Evolutionary conservation across 2,888 invertebrate species (phyloP).

Genomic region (Drosophila demipolita): DNA sequence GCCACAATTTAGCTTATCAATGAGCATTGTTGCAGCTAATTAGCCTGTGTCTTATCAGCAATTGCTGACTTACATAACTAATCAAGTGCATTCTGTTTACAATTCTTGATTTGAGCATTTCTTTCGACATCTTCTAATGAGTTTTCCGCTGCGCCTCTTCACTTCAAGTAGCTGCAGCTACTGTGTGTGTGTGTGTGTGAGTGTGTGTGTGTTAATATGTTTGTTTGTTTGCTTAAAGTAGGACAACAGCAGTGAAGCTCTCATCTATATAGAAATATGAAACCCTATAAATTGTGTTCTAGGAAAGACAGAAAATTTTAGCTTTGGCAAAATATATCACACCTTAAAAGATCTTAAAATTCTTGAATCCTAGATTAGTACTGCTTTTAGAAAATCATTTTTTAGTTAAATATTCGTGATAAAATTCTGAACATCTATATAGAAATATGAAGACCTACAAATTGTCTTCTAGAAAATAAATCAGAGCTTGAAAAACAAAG

Average conservation of each 20-base stretch:
- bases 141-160: conserved; percentile 37
- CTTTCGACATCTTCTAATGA: conserved; percentile 70
- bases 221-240: background rate
- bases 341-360: too few species aligned
- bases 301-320: background rate
- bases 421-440: too few species aligned
- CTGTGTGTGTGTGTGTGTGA: conserved; percentile 5
- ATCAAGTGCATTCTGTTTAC: conserved; percentile 71
- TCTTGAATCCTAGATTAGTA: too few species aligned
- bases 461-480: too few species aligned
- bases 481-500: too few species aligned
- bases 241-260: conserved; percentile 1
- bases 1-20: conserved; percentile 53
- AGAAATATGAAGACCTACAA: too few species aligned
- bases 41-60: conserved; percentile 69
- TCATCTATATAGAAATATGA: background rate
- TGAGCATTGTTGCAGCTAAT: conserved; percentile 64
- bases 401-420: too few species aligned
- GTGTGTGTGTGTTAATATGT: background rate
- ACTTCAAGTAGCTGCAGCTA: conserved; percentile 35
- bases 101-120: conserved; percentile 51
- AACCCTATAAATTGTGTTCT: background rate
- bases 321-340: too few species aligned
- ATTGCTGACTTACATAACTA: conserved; percentile 66
- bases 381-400: too few species aligned